These are phyloP conservation scores for Drosophila bocqueti DNA, from an alignment of 1,140 invertebrate genomes.

Conservation along the genomic window DNA sequence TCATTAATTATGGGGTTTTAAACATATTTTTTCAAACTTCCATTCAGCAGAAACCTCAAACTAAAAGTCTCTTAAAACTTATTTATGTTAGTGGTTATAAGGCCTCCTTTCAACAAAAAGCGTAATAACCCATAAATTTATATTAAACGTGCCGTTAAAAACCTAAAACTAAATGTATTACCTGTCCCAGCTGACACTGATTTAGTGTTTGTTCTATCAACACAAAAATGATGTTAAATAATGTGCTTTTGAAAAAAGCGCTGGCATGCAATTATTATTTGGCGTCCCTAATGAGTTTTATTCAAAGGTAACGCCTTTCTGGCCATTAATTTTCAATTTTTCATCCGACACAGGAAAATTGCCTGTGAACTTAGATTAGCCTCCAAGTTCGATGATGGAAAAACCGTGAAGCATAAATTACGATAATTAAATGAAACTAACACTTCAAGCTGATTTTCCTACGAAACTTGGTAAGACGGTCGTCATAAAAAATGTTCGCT, in stretches of 20 bases:
- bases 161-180: not conserved
- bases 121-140: not conserved
- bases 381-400: constrained; percentile 13
- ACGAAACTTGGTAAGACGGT: constrained; percentile 1
- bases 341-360: constrained; percentile 1
- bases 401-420: constrained; percentile 33
- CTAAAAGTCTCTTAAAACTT: not conserved
- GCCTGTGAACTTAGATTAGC: constrained; percentile 15
- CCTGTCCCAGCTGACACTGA: constrained; percentile 2
- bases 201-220: not conserved
- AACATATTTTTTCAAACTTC: not conserved
- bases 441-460: constrained; percentile 12
- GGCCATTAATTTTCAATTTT: constrained; percentile 37
- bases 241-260: constrained; percentile 1
- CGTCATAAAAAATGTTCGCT: constrained; percentile 18
- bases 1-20: not conserved
- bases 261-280: constrained; percentile 11
- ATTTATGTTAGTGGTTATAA: too few relatives aligned
- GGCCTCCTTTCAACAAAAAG: not conserved
- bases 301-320: constrained; percentile 10
- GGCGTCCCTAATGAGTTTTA: constrained; percentile 25
- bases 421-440: constrained; percentile 36
- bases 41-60: too few relatives aligned
- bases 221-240: constrained; percentile 10
- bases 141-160: not conserved